phyloP scores from a whole-genome alignment of 2,888 invertebrate genomes.

The Heterodera filipjevi region DNA sequence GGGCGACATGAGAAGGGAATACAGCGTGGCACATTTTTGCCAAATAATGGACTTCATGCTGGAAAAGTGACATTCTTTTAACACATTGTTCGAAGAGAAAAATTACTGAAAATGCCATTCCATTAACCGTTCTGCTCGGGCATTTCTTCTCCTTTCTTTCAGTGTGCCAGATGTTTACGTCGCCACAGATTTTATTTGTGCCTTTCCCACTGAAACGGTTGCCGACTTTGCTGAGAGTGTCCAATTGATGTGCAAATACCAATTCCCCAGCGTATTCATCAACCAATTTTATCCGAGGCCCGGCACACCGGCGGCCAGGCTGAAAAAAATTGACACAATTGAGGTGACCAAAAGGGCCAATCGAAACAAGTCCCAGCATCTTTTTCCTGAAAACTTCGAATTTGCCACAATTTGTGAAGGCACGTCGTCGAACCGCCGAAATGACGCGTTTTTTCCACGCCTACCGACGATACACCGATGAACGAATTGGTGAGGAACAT shows the following conservation, averaged over 20 bases:
- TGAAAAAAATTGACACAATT: constrained; percentile 81
- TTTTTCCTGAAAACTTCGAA: too few relatives aligned
- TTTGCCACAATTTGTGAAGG: constrained; percentile 71
- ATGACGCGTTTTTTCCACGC: constrained; percentile 85
- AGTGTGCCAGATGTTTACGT: constrained; percentile 88
- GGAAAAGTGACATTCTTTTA: constrained; percentile 75
- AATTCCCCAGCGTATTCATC: constrained; percentile 87
- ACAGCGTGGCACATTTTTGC: constrained; percentile 85
- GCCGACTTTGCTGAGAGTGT: constrained; percentile 86
- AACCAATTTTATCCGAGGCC: constrained; percentile 96
- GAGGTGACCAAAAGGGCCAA: constrained; percentile 67
- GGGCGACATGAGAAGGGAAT: constrained; percentile 93
- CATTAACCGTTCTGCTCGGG: too few relatives aligned
- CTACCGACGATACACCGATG: constrained; percentile 79
- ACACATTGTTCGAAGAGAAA: too few relatives aligned
- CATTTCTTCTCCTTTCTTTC: constrained; percentile 32
- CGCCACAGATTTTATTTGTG: constrained; percentile 96
- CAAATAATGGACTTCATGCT: constrained; percentile 82
- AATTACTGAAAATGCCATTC: too few relatives aligned
- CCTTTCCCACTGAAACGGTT: constrained; percentile 96
- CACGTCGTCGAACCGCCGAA: constrained; percentile 84
- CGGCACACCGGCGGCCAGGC: constrained; percentile 90
- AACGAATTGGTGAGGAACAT: constrained; percentile 68
- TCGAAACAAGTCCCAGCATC: too few relatives aligned
- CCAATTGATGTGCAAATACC: constrained; percentile 79